Conservation (phyloP, 2,797 vertebrate species). For the Mycteria americana region DNA sequence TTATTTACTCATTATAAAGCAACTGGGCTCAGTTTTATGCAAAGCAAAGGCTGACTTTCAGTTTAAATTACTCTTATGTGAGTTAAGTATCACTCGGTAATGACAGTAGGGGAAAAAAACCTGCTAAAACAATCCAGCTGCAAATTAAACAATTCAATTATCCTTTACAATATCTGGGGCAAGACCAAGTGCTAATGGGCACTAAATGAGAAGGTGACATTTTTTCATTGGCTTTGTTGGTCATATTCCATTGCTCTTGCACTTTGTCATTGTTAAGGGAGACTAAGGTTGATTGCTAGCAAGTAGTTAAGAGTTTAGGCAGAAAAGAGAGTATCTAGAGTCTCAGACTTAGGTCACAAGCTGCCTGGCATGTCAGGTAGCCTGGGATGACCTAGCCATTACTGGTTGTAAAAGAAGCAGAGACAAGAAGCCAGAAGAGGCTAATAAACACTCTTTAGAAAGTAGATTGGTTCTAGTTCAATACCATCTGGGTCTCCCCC, state of each 20-base stretch:
- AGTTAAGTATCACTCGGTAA: constrained; percentile 60
- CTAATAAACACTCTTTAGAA: background rate
- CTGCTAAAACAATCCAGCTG: constrained; percentile 50
- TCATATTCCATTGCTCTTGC: background rate
- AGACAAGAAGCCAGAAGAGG: background rate
- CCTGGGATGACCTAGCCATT: background rate
- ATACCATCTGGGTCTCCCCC: background rate
- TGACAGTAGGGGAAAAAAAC: background rate
- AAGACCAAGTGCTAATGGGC: constrained; percentile 34
- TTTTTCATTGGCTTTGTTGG: background rate
- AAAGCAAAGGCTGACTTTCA: constrained; percentile 44
- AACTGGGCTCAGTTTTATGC: background rate
- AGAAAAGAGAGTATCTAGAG: background rate
- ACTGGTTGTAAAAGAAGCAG: background rate
- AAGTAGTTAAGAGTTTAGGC: background rate
- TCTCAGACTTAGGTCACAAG: background rate
- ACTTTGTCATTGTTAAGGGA: background rate
- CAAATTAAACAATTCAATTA: constrained; percentile 64
- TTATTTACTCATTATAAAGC: constrained; percentile 64
- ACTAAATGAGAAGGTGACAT: constrained; percentile 32
- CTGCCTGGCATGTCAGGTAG: background rate
- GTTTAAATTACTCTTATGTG: constrained; percentile 55
- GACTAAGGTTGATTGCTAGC: background rate
- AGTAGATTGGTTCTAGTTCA: background rate
- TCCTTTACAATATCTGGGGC: constrained; percentile 12